Base-by-base conservation (phyloP, 2,797 vertebrate genomes). In the Calcarius lapponicus region DNA sequence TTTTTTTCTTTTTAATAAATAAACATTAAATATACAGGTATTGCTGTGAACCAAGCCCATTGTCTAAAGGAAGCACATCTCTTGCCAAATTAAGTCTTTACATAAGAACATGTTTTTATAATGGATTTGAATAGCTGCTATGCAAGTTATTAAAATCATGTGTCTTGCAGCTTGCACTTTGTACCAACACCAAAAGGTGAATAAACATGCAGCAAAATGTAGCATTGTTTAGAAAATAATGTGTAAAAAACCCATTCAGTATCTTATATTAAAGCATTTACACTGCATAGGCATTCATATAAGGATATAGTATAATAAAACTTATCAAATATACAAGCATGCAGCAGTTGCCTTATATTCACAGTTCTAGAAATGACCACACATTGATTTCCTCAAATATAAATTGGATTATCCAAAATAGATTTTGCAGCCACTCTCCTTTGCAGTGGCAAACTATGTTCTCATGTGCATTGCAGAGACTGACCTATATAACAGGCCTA, bases 251-350 rank as follows among this genome's bases (percentile, higher is more conserved):
- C 7, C 0, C 72, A 90, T 94, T 95, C 92, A 90, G 21, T 97
- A 92, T 97, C 47, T 93, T 88, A 67, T 94, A 95, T 86, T 97
- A 97, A 97, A 97, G 97, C 97, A 97, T 96, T 97, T 97, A 96
- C 86, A 95, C 90, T 97, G 96, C 97, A 97, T 97, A 97, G 97
- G 93, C 97, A 97, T 97, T 96, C 95, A 80, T 96, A 95, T 96
- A 95, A 96, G 95, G 92, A 92, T 95, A 96, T 89, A 97, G 72
- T 95, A 90, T 97, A 96, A 93, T 95, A 97, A 97, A 97, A 96
- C 76, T 90, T 81, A 86, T 96, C 83, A 97, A 93, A 95, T 95
- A 94, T 94, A 95, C 85, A 90, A 94, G 94, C 97, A 97, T 97
- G 97, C 97, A 97, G 95, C 88, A 94, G 65, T 96, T 97, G 91